phyloP scores from a whole-genome alignment of 2,888 invertebrate genomes.

The Cerceris rybyensis region DNA sequence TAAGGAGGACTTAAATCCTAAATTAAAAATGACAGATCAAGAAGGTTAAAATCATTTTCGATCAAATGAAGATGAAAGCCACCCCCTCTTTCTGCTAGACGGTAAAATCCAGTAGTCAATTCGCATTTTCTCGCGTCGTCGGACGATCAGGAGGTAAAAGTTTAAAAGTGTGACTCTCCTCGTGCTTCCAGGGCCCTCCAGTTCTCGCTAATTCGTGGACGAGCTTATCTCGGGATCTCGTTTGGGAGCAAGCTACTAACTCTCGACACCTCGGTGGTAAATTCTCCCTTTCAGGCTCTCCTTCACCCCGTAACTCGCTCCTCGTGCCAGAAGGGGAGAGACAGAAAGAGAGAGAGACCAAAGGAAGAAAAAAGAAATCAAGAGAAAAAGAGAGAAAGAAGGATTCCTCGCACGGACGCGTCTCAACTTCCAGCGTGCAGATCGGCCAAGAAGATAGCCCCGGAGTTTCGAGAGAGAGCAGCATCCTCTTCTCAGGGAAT shows the following conservation, averaged over 20 bases:
- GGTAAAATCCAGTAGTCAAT: constrained; percentile 14
- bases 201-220: constrained; percentile 68
- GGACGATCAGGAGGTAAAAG: neutral
- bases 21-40: too few relatives aligned
- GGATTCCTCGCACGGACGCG: constrained; percentile 50
- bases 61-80: too few relatives aligned
- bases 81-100: neutral
- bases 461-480: constrained; percentile 27
- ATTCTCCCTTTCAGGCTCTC: constrained; percentile 56
- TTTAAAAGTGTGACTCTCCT: constrained; percentile 55
- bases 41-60: too few relatives aligned
- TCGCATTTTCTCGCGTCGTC: constrained; percentile 27
- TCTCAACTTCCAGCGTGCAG: constrained; percentile 59
- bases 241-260: constrained; percentile 70
- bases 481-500: constrained; percentile 46
- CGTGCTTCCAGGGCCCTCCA: constrained; percentile 28
- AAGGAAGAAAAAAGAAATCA: neutral
- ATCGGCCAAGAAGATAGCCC: constrained; percentile 60
- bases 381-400: neutral
- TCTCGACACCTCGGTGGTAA: constrained; percentile 74
- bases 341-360: neutral
- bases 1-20: too few relatives aligned
- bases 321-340: constrained; percentile 17
- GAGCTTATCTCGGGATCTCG: constrained; percentile 69
- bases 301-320: constrained; percentile 13